Evolutionary conservation across 2,113 vertebrate species (phyloP).

Genomic region (Pleuronectes platessa): DNA sequence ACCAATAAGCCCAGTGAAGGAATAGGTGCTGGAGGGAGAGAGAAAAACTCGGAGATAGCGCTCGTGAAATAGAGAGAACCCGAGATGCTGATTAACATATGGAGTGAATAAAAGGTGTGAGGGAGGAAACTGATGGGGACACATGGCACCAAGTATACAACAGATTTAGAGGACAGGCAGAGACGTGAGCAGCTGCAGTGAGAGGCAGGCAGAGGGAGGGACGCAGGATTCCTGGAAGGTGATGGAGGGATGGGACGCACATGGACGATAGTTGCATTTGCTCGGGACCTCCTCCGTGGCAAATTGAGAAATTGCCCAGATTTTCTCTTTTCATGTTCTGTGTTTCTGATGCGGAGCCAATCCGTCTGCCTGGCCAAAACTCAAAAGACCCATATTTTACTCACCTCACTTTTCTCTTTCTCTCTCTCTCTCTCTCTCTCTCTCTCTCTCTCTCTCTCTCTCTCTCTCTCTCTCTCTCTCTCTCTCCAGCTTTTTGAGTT

Average conservation of each 20-base stretch:
- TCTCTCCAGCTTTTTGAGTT: constrained; percentile 24
- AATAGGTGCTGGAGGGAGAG: constrained; percentile 33
- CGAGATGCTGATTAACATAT: constrained; percentile 56
- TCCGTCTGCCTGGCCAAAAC: constrained; percentile 61
- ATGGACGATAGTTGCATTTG: constrained; percentile 65
- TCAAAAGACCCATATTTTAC: constrained; percentile 69
- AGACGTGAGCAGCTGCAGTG: constrained; percentile 25
- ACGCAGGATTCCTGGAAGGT: constrained; percentile 40
- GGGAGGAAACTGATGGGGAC: constrained; percentile 3
- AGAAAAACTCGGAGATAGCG: constrained; percentile 49
- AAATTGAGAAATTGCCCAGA: constrained; percentile 67
- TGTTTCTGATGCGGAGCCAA: constrained; percentile 70
- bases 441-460: constrained; percentile 3
- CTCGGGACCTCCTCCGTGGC: constrained; percentile 50
- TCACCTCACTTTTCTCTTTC: constrained; percentile 18
- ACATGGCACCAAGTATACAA: constrained; percentile 16
- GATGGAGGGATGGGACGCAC: constrained; percentile 17
- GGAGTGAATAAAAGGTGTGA: constrained; percentile 42
- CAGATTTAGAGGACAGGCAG: constrained; percentile 19
- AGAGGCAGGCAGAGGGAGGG: constrained; percentile 37
- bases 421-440: constrained; percentile 7
- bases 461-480: constrained; percentile 15
- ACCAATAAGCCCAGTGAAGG: constrained; percentile 34
- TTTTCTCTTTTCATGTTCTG: constrained; percentile 69
- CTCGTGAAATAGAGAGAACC: constrained; percentile 57